Evolutionary conservation across 2,797 vertebrate species (phyloP).

Genomic region (Lateolabrax maculatus): DNA sequence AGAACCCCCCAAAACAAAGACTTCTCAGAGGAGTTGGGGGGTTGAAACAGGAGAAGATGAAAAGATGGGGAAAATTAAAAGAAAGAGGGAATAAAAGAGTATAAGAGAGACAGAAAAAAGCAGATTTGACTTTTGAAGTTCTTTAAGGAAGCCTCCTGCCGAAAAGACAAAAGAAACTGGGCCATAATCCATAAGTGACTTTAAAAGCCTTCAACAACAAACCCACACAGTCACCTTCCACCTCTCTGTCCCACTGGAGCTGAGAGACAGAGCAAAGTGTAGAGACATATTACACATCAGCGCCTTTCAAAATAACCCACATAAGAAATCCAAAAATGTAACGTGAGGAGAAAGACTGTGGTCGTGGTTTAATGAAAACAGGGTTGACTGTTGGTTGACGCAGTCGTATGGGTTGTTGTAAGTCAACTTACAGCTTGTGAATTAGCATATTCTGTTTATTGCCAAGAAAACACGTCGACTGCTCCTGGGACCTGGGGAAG

Average conservation of each 20-base stretch:
- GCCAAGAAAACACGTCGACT: too few relatives aligned
- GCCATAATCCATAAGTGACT: neutral
- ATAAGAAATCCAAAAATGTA: neutral
- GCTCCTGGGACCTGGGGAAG: too few relatives aligned
- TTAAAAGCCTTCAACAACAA: neutral
- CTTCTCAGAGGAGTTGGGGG: neutral
- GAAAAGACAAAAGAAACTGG: neutral
- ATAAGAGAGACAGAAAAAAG: neutral
- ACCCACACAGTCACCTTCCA: neutral
- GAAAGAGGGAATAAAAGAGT: neutral
- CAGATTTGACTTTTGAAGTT: neutral
- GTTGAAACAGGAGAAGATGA: conserved; percentile 2
- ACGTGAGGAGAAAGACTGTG: too few relatives aligned
- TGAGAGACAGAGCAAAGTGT: neutral
- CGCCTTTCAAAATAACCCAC: neutral
- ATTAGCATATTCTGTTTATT: too few relatives aligned
- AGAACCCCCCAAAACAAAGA: conserved; percentile 28
- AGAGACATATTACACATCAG: neutral
- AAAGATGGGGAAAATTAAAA: neutral
- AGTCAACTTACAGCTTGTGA: too few relatives aligned
- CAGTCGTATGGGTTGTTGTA: too few relatives aligned
- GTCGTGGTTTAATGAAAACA: too few relatives aligned
- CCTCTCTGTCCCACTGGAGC: neutral
- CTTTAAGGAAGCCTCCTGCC: neutral
- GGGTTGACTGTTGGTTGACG: too few relatives aligned